Evolutionary conservation across 2,797 vertebrate species (phyloP).

Genomic region (Micrastur ruficollis): DNA sequence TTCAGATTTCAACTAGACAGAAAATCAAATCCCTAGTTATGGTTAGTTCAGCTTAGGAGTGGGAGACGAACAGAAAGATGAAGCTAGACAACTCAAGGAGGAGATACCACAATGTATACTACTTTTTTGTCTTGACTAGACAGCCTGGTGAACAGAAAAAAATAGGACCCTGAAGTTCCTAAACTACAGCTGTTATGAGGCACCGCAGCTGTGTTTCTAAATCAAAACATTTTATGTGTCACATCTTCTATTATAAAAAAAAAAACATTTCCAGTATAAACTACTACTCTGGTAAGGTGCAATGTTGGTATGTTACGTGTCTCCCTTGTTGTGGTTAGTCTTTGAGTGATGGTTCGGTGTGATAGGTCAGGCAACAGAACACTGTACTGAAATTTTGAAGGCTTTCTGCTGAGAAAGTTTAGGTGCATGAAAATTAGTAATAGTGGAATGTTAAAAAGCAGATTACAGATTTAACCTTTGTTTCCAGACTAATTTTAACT

Average conservation of each 20-base stretch:
- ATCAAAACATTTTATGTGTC: background rate
- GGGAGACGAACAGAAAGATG: background rate
- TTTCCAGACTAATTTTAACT: background rate
- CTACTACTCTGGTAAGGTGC: background rate
- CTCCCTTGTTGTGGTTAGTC: background rate
- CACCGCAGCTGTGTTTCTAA: background rate
- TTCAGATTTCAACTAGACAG: constrained; percentile 13
- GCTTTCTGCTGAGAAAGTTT: background rate
- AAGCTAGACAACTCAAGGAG: background rate
- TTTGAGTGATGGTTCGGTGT: background rate
- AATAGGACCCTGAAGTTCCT: background rate
- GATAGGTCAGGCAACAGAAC: background rate
- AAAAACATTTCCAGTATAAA: background rate
- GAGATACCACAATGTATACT: background rate
- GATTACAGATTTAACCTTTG: background rate
- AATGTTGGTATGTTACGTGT: background rate
- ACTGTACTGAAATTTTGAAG: background rate
- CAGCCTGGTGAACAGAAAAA: background rate
- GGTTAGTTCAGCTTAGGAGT: background rate
- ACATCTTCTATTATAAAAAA: background rate
- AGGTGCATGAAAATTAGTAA: background rate
- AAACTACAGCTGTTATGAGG: background rate
- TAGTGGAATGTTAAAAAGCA: background rate
- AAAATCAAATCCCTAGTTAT: constrained; percentile 8
- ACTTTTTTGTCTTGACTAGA: background rate